Evolutionary conservation across 2,797 vertebrate species (phyloP), one percentile per base, ranked within the genome.

Genomic region (Coregonus sp.): DNA sequence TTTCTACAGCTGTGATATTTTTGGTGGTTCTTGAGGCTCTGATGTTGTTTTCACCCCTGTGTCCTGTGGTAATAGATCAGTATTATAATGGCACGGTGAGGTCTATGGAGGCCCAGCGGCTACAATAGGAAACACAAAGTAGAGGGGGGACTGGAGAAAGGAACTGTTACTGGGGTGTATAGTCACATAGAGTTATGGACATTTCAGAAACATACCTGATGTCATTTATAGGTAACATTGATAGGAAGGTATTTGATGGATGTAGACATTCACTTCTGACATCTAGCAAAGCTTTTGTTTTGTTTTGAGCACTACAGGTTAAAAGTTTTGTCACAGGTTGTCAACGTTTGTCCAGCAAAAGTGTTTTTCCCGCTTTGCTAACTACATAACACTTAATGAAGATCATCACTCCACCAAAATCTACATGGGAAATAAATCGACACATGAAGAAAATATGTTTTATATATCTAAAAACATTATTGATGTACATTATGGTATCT

Each of bases 361-460:
- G 54, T 73, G 1, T 79, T 59, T 29, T 74, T 76, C 66, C 81
- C 50, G 81, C 85, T 78, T 80, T 80, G 84, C 86, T 90, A 90
- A 89, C 90, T 91, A 91, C 80, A 87, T 91, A 91, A 92, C 89
- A 93, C 87, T 86, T 89, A 86, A 92, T 87, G 82, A 84, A 81
- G 80, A 87, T 87, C 56, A 86, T 86, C 86, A 91, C 76, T 89
- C 75, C 89, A 89, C 86, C 88, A 90, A 92, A 92, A 90, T 72
- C 90, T 92, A 92, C 74, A 72, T 82, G 85, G 87, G 85, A 90
- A 90, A 87, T 90, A 89, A 86, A 89, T 90, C 89, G 90, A 91
- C 90, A 90, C 89, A 88, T 85, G 86, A 91, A 89, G 88, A 92
- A 91, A 93, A 91, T 92, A 92, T 90, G 90, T 83, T 88, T 87